phyloP scores from a whole-genome alignment of 2,113 vertebrate genomes.

The Poecile atricapillus region DNA sequence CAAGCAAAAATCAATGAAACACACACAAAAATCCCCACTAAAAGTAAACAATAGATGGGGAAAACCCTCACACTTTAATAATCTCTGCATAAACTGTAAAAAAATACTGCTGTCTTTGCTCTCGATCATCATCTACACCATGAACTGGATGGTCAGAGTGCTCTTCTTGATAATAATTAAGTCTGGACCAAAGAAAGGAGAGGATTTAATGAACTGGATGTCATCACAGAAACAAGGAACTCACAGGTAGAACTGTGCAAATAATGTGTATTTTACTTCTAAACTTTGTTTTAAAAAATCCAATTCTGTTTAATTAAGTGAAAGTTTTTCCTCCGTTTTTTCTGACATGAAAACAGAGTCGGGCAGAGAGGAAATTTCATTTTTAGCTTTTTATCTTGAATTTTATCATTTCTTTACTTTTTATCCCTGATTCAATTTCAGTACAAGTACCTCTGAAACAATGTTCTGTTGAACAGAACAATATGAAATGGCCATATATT shows the following conservation, averaged over 20 bases:
- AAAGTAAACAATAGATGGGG: not conserved
- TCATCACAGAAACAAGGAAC: not conserved
- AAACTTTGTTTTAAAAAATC: not conserved
- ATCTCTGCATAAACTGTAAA: not conserved
- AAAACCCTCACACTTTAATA: not conserved
- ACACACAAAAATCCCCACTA: fast-evolving
- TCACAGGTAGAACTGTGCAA: not conserved
- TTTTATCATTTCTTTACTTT: not conserved
- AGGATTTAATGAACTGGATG: not conserved
- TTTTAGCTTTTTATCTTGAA: not conserved
- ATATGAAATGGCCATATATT: not conserved
- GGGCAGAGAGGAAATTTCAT: not conserved
- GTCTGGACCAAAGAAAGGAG: not conserved
- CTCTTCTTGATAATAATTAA: not conserved
- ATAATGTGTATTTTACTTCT: not conserved
- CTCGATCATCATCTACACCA: fast-evolving
- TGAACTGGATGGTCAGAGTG: not conserved
- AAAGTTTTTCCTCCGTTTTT: not conserved
- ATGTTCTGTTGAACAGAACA: not conserved
- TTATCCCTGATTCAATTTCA: not conserved
- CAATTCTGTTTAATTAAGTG: not conserved
- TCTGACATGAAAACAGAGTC: not conserved
- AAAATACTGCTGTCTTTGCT: not conserved
- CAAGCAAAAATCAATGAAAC: not conserved
- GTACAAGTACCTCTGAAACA: not conserved